phyloP scores from a whole-genome alignment of 1,140 invertebrate genomes.

The Zeugodacus cucurbitae region DNA sequence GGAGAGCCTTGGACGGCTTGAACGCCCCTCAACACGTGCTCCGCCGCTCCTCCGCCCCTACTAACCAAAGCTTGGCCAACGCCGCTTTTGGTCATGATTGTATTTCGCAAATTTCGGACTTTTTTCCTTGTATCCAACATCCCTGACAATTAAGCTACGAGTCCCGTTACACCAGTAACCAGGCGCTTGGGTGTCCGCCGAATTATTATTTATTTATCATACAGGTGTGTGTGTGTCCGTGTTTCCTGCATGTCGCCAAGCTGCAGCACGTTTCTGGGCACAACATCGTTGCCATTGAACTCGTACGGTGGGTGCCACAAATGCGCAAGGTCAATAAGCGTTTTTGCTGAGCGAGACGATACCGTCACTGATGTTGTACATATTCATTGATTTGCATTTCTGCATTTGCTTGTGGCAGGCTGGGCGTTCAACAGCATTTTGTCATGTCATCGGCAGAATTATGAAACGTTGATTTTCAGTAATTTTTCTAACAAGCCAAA shows the following conservation, averaged over 20 bases:
- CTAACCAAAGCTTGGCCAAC: background rate
- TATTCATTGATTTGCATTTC: background rate
- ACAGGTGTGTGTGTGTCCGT: background rate
- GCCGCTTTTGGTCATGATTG: slow-evolving; percentile 6
- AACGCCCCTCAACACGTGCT: background rate
- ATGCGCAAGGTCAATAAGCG: slow-evolving; percentile 25
- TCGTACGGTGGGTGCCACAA: slow-evolving; percentile 1
- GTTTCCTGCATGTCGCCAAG: background rate
- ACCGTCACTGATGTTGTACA: background rate
- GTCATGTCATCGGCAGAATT: slow-evolving; percentile 16
- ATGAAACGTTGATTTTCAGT: slow-evolving; percentile 27
- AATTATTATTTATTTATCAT: background rate
- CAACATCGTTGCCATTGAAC: background rate
- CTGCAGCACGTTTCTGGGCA: background rate
- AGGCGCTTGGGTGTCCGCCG: slow-evolving; percentile 35
- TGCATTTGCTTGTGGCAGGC: background rate
- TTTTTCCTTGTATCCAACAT: background rate
- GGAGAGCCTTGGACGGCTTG: slow-evolving; percentile 8
- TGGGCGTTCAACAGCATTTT: background rate
- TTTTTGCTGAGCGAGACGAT: background rate
- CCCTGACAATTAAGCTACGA: slow-evolving; percentile 20
- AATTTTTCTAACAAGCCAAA: background rate
- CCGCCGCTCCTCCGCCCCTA: background rate
- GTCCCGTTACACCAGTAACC: background rate
- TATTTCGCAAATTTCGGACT: background rate